Base-by-base conservation (phyloP, 2,113 vertebrate genomes). In the Calyptomena viridis region DNA sequence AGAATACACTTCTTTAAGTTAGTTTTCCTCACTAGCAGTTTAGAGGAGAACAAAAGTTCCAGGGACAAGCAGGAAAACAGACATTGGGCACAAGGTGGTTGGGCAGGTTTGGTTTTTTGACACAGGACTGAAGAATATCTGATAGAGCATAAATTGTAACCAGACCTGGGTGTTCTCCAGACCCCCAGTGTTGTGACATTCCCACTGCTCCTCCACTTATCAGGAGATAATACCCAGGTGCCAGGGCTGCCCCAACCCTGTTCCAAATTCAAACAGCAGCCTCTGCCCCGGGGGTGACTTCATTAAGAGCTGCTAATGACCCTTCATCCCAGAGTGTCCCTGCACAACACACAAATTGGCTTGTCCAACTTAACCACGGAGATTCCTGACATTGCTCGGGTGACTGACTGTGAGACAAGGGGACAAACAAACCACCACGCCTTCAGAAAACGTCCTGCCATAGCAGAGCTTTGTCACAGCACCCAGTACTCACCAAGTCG, bases 401-500 rank as follows among this genome's bases (percentile, higher is more conserved):
- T 44, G 82, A 11, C 11, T 25, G 33, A 2, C 62, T 74, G 69
- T 23, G 81, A 59, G 31, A 30, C 76, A 35, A 37, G 27, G 66
- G 25, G 30, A 58, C 18, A 87, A n/a, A 73, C 55, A 88, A 53
- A 81, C 7, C 17, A 46, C 35, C 87, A 74, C 56, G 27, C 12
- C 30, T 72, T 18, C 72, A 42, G 40, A 18, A 23, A 58, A 10
- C 6, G 6, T 35, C 52, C 28, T 69, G 9, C 13, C 74, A 59
- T 3, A 20, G 11, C 87, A 94, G 37, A 12, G 10, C 62, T 75
- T 4, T 2, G 2, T 17, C 11, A 50, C 50, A 50, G 16, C 24
- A 58, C 1, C 12, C 27, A 23, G 37, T 73, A 97, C 99, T 96
- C 93, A 99, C 99, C 99, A 99, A 97, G 97, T 99, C 99, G 53